A percentile compares a stretch with the other conserved stretches of the same genome.
Conservation (phyloP, 2,797 vertebrate genomes). For the Uromys caudimaculatus region DNA sequence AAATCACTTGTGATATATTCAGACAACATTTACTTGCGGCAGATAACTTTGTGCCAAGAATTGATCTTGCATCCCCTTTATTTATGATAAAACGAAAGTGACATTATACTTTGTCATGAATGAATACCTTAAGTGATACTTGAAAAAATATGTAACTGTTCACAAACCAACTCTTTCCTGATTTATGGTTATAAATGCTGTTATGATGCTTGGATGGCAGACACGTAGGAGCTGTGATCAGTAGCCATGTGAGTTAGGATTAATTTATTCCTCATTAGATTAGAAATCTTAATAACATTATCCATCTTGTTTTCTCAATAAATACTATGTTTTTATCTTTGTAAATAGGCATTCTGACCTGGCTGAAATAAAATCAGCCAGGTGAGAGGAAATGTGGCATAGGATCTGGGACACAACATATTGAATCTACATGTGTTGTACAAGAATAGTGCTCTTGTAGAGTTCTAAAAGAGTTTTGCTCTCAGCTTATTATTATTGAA, state of each 20-base stretch:
- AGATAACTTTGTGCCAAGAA: conserved; percentile 83
- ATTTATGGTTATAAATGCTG: conserved; percentile 80
- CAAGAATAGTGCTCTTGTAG: background rate
- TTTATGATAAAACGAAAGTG: conserved; percentile 87
- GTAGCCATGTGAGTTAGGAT: background rate
- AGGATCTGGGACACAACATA: background rate
- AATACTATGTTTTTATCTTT: background rate
- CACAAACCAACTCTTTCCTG: conserved; percentile 78
- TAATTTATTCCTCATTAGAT: conserved; percentile 20
- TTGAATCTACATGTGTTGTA: background rate
- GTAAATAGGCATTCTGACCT: background rate
- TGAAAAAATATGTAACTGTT: conserved; percentile 83
- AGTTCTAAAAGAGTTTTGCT: background rate
- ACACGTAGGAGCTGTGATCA: conserved; percentile 5
- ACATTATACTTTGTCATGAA: conserved; percentile 84
- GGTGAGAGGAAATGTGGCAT: background rate
- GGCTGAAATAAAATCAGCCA: background rate
- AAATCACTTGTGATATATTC: conserved; percentile 83
- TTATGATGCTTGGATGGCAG: background rate
- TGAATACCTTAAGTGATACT: conserved; percentile 82
- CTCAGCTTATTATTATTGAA: background rate
- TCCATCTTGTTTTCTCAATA: background rate
- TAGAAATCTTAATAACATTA: background rate
- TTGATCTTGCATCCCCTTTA: conserved; percentile 83
- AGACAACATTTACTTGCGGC: conserved; percentile 81